phyloP scores from a whole-genome alignment of 2,797 vertebrate genomes.

The Neosilurus hyrtlii region DNA sequence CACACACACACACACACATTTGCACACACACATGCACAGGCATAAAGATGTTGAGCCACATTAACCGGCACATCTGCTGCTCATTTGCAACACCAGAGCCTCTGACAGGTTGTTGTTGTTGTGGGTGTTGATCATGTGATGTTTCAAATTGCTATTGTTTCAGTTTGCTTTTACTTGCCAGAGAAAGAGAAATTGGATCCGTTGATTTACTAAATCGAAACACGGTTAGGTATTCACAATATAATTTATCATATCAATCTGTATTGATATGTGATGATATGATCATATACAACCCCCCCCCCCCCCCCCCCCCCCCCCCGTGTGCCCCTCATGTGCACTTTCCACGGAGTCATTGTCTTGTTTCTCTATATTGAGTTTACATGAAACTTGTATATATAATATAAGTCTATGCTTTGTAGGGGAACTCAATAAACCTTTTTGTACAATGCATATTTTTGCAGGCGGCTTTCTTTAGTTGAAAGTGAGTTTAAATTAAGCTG shows the following conservation, averaged over 20 bases:
- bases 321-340: not conserved
- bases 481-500: not conserved
- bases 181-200: not conserved
- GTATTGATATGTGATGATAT: not conserved
- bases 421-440: not conserved
- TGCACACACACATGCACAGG: constrained; percentile 32
- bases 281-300: too few species aligned
- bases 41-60: constrained; percentile 38
- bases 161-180: not conserved
- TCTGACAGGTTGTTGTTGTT: constrained; percentile 31
- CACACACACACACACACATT: constrained; percentile 1
- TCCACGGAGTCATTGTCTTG: not conserved
- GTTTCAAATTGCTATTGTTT: not conserved
- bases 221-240: not conserved
- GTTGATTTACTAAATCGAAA: not conserved
- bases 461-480: not conserved
- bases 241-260: not conserved
- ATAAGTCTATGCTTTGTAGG: not conserved
- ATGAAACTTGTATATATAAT: not conserved
- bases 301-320: too few species aligned
- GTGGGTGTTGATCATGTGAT: constrained; percentile 12
- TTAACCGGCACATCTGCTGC: constrained; percentile 46
- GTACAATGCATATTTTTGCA: not conserved
- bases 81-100: constrained; percentile 27
- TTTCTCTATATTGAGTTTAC: not conserved